Evolutionary conservation across 2,113 vertebrate species (phyloP), one percentile per base, ranked within the genome.

Genomic region (Ciconia stormi): DNA sequence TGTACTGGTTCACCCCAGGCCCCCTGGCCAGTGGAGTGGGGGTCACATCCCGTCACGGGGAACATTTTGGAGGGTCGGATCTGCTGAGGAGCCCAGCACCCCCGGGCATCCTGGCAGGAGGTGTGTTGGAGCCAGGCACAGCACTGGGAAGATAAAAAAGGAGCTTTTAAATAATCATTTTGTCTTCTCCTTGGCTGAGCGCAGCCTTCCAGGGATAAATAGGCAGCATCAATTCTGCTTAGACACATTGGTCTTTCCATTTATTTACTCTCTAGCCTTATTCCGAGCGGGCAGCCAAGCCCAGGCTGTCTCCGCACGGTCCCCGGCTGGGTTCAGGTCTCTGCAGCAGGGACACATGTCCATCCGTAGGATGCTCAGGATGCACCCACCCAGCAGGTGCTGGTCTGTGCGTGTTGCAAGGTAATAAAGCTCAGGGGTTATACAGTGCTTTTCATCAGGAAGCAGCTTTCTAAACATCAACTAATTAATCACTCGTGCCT

Each of bases 161-260:
- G 83, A 93, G 93, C 96, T 97, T 97, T 98, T 97, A 98, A 98
- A 97, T 94, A 97, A 97, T 97, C 93, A 95, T 97, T 96, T 96
- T 95, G 91, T 98, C 90, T 93, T 86, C 93, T 58, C 5, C 83
- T 95, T 2, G 1, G 90, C 95, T 76, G 82, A 96, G 96, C 23
- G 18, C 94, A 81, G 82, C 90, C 94, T 96, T 95, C 73, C 26
- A 95, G 87, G 82, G 95, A 59, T 94, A 97, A 97, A 97, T 84
- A 70, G 93, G 95, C 52, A 66, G 87, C 83, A 83, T 97, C 97
- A 69, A 44, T 78, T 96, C 94, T 91, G 65, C 92, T 97, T 80
- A 95, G 93, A 73, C 73, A 10, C 15, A 2, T 84, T 44, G 40
- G 50, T 89, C 89, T 95, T 82, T 90, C 71, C 76, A 53, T 95